Evolutionary conservation across 2,113 vertebrate genomes (phyloP), one percentile per base, ranked within the genome.

Genomic region (Oreocharis arfaki): DNA sequence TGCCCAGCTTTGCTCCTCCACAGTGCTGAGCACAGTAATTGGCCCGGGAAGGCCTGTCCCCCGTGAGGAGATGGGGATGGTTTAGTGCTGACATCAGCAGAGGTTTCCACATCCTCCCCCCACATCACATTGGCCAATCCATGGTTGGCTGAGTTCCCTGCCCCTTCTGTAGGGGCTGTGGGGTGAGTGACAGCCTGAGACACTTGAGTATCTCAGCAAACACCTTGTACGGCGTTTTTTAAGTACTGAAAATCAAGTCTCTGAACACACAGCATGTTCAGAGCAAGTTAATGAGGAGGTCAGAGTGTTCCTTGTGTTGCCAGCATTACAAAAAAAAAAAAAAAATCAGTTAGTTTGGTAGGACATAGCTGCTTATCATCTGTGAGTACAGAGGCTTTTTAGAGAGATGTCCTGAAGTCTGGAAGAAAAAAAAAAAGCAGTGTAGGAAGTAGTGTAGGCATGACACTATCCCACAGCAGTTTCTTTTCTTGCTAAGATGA

Each of bases 401-500:
- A 42, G 47, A 84, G 24, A 42, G 16, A 77, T 74, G 52, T 77
- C 67, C 32, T 67, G 57, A 86, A 88, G 60, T 37, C 68, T 94
- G 46, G 76, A 49, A 42, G 73, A 26, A 10, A 11, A 22, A 28
- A 16, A 16, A 33, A 69, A 86, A 84, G 39, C 0, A 0, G 11
- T 86, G 88, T 88, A 93, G 92, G 86, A 96, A 94, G 88, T 83
- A 64, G 83, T 60, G 90, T 90, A 74, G 93, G 92, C 86, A 64
- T 89, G 92, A 94, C 60, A 78, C 57, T 90, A 92, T 89, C 91
- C 87, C 52, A 84, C 95, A 90, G 76, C 90, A 90, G 75, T 91
- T 95, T 92, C 90, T 94, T 94, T 95, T 93, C 92, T 94, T 84
- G 95, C 92, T 84, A 35, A 61, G 90, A 94, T 11, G 89, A 91